Evolutionary conservation across 2,888 invertebrate genomes (phyloP).

Genomic region (Mythimna ferrago): DNA sequence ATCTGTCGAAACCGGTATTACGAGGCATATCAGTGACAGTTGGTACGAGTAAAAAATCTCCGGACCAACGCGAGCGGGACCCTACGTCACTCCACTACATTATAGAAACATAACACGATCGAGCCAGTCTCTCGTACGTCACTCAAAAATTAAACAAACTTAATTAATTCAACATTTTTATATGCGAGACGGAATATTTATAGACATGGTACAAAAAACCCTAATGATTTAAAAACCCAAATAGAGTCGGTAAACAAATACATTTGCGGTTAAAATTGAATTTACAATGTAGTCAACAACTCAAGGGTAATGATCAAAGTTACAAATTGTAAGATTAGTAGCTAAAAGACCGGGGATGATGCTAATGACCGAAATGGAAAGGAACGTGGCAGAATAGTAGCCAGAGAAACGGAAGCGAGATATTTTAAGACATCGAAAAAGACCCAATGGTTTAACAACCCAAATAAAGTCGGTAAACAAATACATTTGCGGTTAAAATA

Average conservation of each 20-base stretch:
- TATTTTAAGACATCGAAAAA: conserved; percentile 6
- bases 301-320: neutral
- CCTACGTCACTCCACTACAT: conserved; percentile 22
- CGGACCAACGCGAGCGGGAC: neutral
- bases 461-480: conserved; percentile 22
- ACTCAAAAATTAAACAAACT: neutral
- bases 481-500: conserved; percentile 1
- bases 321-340: neutral
- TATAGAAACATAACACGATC: conserved; percentile 7
- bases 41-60: conserved; percentile 5
- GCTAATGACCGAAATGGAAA: neutral
- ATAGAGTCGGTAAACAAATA: conserved; percentile 17
- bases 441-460: conserved; percentile 21
- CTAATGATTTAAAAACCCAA: conserved; percentile 28
- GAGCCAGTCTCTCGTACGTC: conserved; percentile 18
- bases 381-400: neutral
- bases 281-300: neutral
- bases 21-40: conserved; percentile 13
- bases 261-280: conserved; percentile 2
- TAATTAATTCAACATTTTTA: conserved; percentile 25
- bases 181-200: conserved; percentile 17
- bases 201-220: conserved; percentile 19
- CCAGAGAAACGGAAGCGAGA: too few relatives aligned
- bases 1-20: conserved; percentile 21
- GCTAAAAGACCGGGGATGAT: neutral